Percentiles rank a stretch among this genome's conserved stretches.
phyloP scores from a whole-genome alignment of 2,113 vertebrate genomes.

The Albula goreensis region DNA sequence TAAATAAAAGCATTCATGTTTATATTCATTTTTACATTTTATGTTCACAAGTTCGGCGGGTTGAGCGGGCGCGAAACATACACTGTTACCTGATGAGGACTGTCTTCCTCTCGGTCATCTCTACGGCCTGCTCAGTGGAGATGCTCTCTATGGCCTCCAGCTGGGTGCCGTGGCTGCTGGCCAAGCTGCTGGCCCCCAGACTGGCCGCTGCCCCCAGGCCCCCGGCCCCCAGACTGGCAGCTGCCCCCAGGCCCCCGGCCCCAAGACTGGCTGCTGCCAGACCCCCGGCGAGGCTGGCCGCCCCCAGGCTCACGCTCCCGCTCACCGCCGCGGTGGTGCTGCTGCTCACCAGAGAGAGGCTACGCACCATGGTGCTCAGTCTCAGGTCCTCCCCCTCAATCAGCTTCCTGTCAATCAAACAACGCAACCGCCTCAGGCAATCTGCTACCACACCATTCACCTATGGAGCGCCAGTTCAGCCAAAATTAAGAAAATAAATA shows the following conservation, averaged over 20 bases:
- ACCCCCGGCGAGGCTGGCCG: background rate
- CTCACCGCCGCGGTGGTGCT: background rate
- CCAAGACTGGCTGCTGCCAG: background rate
- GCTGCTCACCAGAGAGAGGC: constrained; percentile 43
- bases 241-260: background rate
- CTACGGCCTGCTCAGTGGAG: constrained; percentile 58
- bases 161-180: background rate
- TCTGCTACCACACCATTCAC: no score
- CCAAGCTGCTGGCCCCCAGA: background rate
- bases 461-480: no score
- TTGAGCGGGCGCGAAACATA: no score
- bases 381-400: constrained; percentile 72
- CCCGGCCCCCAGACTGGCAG: no score
- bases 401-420: constrained; percentile 61
- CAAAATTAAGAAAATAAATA: no score
- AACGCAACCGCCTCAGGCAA: no score
- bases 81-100: constrained; percentile 66
- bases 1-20: no score
- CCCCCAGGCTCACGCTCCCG: no score
- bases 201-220: background rate
- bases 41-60: no score
- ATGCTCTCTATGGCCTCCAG: constrained; percentile 37
- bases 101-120: constrained; percentile 66
- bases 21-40: no score
- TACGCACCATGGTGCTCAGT: constrained; percentile 57